Evolutionary conservation across 2,113 vertebrate species (phyloP), one percentile per base, ranked within the genome.

Genomic region (Vulpes vulpes): DNA sequence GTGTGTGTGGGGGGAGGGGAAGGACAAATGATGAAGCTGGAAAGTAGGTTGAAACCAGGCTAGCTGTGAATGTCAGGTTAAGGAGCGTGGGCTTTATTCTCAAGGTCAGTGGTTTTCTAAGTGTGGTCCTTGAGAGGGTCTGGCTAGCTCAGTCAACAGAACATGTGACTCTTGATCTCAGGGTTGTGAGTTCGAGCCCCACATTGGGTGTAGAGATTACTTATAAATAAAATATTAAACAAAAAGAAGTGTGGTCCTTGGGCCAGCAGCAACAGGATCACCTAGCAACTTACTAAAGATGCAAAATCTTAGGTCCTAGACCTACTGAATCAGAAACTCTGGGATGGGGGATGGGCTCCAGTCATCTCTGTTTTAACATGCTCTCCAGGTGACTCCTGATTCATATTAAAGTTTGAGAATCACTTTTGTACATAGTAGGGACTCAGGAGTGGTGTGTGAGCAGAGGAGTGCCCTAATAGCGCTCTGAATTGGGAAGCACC

Each of bases 11-110:
- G 51, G 55, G 81, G 22, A 55, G 10, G 79, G 51, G n/a, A 67
- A 10, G 16, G 57, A 19, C 23, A 51, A 35, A 17, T 51, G 19
- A 89, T 12, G 51, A 74, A 19, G 65, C 5, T 84, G 1, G 32
- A 95, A 96, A 97, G 76, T 89, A 89, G 95, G 89, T 59, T 94
- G 91, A 78, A 38, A 90, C 53, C 5, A 88, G 43, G 51, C 88
- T 78, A 89, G 23, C 32, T 87, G 11, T 74, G n/a, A 79, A 80
- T 6, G 20, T 60, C 67, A 59, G 85, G 53, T 38, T 49, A 59
- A 93, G 57, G 64, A 67, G n/a, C 20, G 20, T 32, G 43, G 23
- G n/a, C 32, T 90, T 76, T 62, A 60, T 14, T 91, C 73, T 78
- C 23, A n/a, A 92, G 43, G 55, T 10, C n/a, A 64, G 2, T 27